These are phyloP conservation scores for Acrocephalus scirpaceus DNA, from an alignment of 2,797 vertebrate genomes.

Conservation along the genomic window DNA sequence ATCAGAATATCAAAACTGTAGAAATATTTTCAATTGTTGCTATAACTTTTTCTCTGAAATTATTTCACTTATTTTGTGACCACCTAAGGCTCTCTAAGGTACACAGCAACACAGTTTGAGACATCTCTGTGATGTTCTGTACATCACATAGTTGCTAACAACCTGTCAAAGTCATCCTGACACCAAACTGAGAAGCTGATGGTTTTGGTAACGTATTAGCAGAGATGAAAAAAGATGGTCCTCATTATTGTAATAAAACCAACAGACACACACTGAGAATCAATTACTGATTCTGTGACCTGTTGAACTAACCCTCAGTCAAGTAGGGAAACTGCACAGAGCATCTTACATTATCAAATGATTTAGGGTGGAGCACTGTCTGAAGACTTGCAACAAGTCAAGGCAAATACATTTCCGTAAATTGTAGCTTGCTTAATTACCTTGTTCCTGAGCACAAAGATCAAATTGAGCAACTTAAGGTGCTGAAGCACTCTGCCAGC, in stretches of 20 bases:
- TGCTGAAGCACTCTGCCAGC: conserved; percentile 70
- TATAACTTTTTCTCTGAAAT: conserved; percentile 64
- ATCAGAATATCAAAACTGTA: conserved; percentile 64
- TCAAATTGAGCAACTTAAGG: conserved; percentile 79
- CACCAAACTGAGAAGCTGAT: conserved; percentile 76
- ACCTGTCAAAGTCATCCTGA: conserved; percentile 80
- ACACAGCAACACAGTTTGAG: conserved; percentile 70
- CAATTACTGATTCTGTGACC: conserved; percentile 81
- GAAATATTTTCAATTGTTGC: conserved; percentile 51
- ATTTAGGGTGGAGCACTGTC: conserved; percentile 75
- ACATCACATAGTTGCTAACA: conserved; percentile 76
- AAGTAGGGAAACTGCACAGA: conserved; percentile 51
- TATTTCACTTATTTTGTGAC: conserved; percentile 52
- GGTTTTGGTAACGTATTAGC: conserved; percentile 74
- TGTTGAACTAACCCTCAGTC: conserved; percentile 77
- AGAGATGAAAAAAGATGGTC: conserved; percentile 74
- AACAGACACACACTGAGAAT: conserved; percentile 77
- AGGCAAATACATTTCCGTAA: conserved; percentile 70
- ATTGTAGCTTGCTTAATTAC: conserved; percentile 79
- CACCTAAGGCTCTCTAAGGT: conserved; percentile 66
- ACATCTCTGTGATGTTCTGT: conserved; percentile 74
- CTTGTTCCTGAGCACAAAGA: conserved; percentile 78
- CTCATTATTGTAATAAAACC: conserved; percentile 82
- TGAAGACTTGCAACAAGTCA: conserved; percentile 69
- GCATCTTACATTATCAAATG: conserved; percentile 71